phyloP scores from a whole-genome alignment of 2,113 vertebrate species.

The Stomatorhinus ivindoensis region DNA sequence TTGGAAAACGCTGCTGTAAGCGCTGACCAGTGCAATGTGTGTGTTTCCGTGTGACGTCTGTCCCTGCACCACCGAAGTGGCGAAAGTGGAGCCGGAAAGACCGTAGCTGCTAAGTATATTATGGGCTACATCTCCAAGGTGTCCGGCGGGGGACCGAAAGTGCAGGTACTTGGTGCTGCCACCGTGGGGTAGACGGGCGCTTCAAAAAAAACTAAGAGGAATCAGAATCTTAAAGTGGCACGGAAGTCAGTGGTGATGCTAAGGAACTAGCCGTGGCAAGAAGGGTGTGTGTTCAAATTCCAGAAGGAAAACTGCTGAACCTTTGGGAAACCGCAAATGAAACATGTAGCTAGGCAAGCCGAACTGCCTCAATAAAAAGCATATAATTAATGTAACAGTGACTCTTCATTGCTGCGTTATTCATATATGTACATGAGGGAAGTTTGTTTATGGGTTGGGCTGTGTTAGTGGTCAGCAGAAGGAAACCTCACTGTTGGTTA shows the following conservation, averaged over 20 bases:
- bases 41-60: neutral
- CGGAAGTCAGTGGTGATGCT: neutral
- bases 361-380: neutral
- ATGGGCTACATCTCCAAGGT: slow-evolving; percentile 99
- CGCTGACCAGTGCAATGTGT: neutral
- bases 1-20: neutral
- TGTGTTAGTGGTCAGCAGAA: neutral
- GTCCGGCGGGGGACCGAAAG: slow-evolving; percentile 87
- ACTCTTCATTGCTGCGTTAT: neutral
- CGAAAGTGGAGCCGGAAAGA: slow-evolving; percentile 94
- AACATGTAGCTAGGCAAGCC: neutral
- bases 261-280: neutral
- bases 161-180: slow-evolving; percentile 68
- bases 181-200: neutral
- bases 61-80: slow-evolving; percentile 57
- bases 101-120: slow-evolving; percentile 95
- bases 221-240: neutral
- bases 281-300: neutral
- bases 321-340: neutral
- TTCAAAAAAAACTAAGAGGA: neutral
- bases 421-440: neutral
- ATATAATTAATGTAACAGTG: neutral
- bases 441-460: neutral
- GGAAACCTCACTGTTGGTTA: neutral
- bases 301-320: neutral